Conservation (phyloP, 2,888 invertebrate species). For the Athalia cordata region DNA sequence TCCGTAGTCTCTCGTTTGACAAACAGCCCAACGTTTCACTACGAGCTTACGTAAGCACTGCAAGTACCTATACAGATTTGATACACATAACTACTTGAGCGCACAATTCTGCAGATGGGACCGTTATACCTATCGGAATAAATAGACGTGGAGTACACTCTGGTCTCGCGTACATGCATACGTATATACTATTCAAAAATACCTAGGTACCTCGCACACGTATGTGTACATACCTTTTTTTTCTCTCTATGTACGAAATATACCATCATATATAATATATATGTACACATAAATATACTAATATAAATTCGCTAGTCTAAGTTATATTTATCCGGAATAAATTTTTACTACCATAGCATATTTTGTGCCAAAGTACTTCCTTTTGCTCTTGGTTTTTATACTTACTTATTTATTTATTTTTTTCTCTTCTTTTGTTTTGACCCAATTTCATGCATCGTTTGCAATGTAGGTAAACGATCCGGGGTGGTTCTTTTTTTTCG, state of each 20-base stretch:
- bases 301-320: conserved; percentile 13
- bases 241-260: too few species aligned
- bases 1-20: conserved; percentile 26
- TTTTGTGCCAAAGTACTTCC: not conserved
- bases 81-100: too few species aligned
- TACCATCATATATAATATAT: not conserved
- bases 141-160: conserved; percentile 9
- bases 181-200: conserved; percentile 10
- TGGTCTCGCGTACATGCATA: not conserved
- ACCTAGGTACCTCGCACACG: not conserved
- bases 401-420: not conserved
- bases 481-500: too few species aligned
- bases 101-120: not conserved
- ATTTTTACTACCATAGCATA: not conserved
- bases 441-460: too few species aligned
- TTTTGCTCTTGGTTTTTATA: not conserved
- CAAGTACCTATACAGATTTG: too few species aligned
- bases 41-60: conserved; percentile 57
- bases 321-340: not conserved
- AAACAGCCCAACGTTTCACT: conserved; percentile 54
- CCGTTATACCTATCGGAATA: conserved; percentile 19
- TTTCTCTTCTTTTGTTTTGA: not conserved
- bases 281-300: not conserved
- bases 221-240: too few species aligned
- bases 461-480: too few species aligned